Conservation (phyloP, 2,888 invertebrate species). For the Plagodis pulveraria region DNA sequence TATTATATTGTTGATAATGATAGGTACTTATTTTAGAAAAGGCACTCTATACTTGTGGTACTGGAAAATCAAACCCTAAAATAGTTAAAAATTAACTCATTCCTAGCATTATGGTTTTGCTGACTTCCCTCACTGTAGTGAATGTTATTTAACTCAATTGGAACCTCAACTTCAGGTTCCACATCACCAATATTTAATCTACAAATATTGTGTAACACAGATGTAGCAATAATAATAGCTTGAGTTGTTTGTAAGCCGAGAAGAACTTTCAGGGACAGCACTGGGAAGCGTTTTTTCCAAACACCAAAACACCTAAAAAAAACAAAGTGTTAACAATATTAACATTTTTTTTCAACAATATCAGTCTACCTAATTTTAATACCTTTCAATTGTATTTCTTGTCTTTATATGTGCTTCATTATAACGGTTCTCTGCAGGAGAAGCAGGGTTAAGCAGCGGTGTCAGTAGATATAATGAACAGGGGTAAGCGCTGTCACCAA, state of each 20-base stretch:
- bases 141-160: neutral
- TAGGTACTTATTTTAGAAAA: no score
- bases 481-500: slow-evolving; percentile 26
- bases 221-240: slow-evolving; percentile 7
- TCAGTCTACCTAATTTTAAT: neutral
- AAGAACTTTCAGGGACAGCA: slow-evolving; percentile 3
- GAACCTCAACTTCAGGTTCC: slow-evolving; percentile 4
- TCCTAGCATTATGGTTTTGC: neutral
- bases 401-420: slow-evolving; percentile 12
- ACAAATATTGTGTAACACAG: slow-evolving; percentile 7
- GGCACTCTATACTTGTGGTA: no score
- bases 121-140: neutral
- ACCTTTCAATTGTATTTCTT: slow-evolving; percentile 11
- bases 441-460: slow-evolving; percentile 14
- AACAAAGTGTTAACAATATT: neutral
- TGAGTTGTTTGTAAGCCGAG: neutral
- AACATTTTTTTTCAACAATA: no score
- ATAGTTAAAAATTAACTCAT: neutral
- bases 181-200: neutral
- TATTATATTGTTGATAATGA: no score
- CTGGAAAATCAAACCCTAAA: neutral
- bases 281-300: slow-evolving; percentile 12
- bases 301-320: slow-evolving; percentile 13
- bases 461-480: slow-evolving; percentile 14
- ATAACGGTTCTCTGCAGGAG: slow-evolving; percentile 5